Base-by-base conservation (phyloP, 2,888 invertebrate genomes). In the Galeopsomyia nigrocyanea region DNA sequence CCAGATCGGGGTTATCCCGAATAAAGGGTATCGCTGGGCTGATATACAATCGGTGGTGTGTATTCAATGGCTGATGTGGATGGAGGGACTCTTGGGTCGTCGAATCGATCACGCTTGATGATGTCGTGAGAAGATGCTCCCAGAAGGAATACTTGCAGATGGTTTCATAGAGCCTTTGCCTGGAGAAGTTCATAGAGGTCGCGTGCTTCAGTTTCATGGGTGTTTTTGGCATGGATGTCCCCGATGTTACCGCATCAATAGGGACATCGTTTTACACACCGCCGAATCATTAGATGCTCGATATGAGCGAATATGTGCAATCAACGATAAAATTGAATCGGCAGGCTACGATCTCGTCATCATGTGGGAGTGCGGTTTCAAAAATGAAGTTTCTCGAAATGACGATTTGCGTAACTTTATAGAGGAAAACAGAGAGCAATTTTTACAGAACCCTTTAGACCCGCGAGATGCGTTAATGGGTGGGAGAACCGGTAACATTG, bases 91-190 rank as follows among this genome's bases (percentile, higher is more conserved):
- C n/a, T n/a, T n/a, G n/a, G n/a, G n/a, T n/a, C n/a, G n/a, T n/a
- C n/a, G n/a, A n/a, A n/a, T n/a, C n/a, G n/a, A n/a, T n/a, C n/a
- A n/a, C n/a, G n/a, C n/a, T n/a, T n/a, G n/a, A n/a, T n/a, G n/a
- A n/a, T n/a, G n/a, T n/a, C n/a, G n/a, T n/a, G n/a, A 26, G 21
- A 79, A 77, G 2, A 81, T 81, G 46, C 81, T 79, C 6, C 31
- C 7, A 49, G 65, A 71, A 51, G 78, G 78, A 2, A 1, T 79
- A n/a, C n/a, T n/a, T n/a, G n/a, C n/a, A n/a, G n/a, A n/a, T n/a
- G n/a, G n/a, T n/a, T n/a, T n/a, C n/a, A n/a, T n/a, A n/a, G n/a
- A n/a, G n/a, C n/a, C n/a, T 50, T 79, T 16, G 46, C 50, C 2
- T 76, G 73, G 77, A 22, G 67, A 50, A 73, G 71, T 16, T 62